A percentile compares a stretch with the other conserved stretches of the same genome.
phyloP scores from a whole-genome alignment of 2,888 invertebrate genomes.

The Trilocha varians region DNA sequence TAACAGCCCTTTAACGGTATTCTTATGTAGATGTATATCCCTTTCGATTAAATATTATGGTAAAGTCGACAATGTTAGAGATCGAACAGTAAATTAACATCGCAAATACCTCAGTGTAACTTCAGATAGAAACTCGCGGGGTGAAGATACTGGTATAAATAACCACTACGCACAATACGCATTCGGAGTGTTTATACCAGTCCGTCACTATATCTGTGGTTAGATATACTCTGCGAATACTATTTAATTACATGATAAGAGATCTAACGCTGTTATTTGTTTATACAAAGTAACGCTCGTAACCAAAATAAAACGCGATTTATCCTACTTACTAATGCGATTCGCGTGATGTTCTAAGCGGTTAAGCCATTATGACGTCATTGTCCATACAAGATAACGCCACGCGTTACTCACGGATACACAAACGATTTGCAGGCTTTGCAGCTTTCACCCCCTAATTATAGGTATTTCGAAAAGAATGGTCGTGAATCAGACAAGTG shows the following conservation, averaged over 20 bases:
- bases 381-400: not conserved
- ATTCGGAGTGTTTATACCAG: not conserved
- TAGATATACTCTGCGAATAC: not conserved
- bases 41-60: no score
- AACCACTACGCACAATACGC: not conserved
- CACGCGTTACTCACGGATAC: not conserved
- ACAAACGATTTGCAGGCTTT: constrained; percentile 15
- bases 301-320: no score
- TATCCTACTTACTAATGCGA: not conserved
- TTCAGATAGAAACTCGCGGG: no score
- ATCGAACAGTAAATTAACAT: no score
- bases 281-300: no score
- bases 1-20: no score
- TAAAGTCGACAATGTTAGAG: no score
- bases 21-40: no score
- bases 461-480: constrained; percentile 40
- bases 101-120: no score
- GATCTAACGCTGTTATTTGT: no score
- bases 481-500: constrained; percentile 39
- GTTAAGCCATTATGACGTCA: not conserved
- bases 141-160: not conserved
- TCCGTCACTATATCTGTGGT: not conserved
- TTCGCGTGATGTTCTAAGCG: not conserved
- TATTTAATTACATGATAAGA: not conserved
- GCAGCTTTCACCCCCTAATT: constrained; percentile 58